Evolutionary conservation across 2,888 invertebrate species (phyloP).

Genomic region (Acanthosepion pharaonis): DNA sequence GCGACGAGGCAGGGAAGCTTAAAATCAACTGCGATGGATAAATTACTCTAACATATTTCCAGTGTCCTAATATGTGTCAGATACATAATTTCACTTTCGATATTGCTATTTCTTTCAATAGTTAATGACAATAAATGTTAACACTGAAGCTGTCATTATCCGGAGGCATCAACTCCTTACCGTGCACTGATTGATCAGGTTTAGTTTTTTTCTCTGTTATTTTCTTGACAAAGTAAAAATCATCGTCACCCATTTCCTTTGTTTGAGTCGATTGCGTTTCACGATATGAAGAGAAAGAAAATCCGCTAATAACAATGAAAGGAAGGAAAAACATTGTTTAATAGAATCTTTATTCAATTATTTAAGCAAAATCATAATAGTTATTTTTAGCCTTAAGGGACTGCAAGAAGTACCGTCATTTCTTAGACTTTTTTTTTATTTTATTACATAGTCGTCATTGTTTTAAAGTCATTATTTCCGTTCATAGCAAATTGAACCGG

Average conservation of each 20-base stretch:
- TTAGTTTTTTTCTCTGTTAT: neutral
- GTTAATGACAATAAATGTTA: too few relatives aligned
- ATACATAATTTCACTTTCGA: too few relatives aligned
- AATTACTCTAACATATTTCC: too few relatives aligned
- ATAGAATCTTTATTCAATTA: neutral
- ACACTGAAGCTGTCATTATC: neutral
- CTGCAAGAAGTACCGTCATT: neutral
- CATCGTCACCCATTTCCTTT: neutral
- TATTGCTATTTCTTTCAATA: too few relatives aligned
- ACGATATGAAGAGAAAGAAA: neutral
- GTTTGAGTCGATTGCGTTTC: neutral
- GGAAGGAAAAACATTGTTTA: neutral
- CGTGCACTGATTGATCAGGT: neutral
- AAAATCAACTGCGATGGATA: too few relatives aligned
- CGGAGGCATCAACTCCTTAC: neutral
- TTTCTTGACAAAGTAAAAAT: neutral
- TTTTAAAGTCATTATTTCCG: neutral
- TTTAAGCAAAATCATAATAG: neutral
- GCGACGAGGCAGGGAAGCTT: too few relatives aligned
- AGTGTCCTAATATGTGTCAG: too few relatives aligned
- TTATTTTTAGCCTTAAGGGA: neutral
- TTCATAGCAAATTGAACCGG: neutral
- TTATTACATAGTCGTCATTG: neutral
- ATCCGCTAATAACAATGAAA: neutral
- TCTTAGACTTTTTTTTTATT: neutral